Evolutionary conservation across 2,113 vertebrate species (phyloP).

Genomic region (Mus musculus): GRCm39 chr11:105603501-105604000

Average conservation of each 20-base stretch:
- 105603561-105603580: background rate
- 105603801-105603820: slow-evolving; percentile 49
- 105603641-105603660: rapidly evolving
- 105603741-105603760: background rate
- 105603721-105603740: background rate
- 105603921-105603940: slow-evolving; percentile 58
- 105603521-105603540: background rate
- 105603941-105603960: background rate
- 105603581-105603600: too few relatives aligned
- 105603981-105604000: background rate
- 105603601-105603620: rapidly evolving
- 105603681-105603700: background rate
- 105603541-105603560: too few relatives aligned
- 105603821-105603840: background rate
- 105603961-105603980: background rate
- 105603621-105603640: background rate
- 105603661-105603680: background rate
- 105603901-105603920: background rate
- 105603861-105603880: slow-evolving; percentile 48
- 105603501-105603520: slow-evolving; percentile 26
- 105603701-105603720: background rate
- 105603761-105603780: slow-evolving; percentile 28
- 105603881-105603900: background rate
- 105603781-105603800: slow-evolving; percentile 34
- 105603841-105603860: background rate